Percentiles rank a stretch among this genome's conserved stretches.
Evolutionary conservation across 2,888 invertebrate genomes (phyloP).

Genomic region (Thysanoteuthis rhombus): DNA sequence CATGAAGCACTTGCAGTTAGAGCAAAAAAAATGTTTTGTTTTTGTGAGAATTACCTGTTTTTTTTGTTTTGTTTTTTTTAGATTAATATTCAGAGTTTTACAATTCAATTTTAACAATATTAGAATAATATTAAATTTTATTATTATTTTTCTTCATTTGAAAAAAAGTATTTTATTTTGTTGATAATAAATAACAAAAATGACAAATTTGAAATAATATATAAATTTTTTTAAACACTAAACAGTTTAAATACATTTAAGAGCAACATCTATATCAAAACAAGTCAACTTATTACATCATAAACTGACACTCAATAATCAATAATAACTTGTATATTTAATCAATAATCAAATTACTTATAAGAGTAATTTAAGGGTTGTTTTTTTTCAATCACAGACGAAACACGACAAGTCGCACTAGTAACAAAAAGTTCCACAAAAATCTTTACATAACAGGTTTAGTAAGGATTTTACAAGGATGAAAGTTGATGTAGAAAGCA

Average conservation of each 20-base stretch:
- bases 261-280: background rate
- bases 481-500: too few species aligned
- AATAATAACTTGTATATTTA: too few species aligned
- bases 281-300: background rate
- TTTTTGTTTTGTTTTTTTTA: too few species aligned
- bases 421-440: background rate
- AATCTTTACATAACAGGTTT: background rate
- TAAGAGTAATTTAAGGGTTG: background rate
- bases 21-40: too few species aligned
- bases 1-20: too few species aligned
- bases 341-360: too few species aligned
- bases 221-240: too few species aligned
- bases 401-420: background rate
- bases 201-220: too few species aligned
- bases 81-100: too few species aligned
- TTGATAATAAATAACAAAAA: background rate
- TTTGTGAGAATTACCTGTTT: too few species aligned
- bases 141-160: background rate
- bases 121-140: background rate
- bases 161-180: too few species aligned
- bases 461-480: background rate
- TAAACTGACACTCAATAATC: too few species aligned
- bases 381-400: background rate
- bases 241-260: background rate
- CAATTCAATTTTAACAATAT: background rate